Evolutionary conservation across 2,888 invertebrate species (phyloP), one percentile per base, ranked within the genome.

Genomic region (Lasius fuliginosus): DNA sequence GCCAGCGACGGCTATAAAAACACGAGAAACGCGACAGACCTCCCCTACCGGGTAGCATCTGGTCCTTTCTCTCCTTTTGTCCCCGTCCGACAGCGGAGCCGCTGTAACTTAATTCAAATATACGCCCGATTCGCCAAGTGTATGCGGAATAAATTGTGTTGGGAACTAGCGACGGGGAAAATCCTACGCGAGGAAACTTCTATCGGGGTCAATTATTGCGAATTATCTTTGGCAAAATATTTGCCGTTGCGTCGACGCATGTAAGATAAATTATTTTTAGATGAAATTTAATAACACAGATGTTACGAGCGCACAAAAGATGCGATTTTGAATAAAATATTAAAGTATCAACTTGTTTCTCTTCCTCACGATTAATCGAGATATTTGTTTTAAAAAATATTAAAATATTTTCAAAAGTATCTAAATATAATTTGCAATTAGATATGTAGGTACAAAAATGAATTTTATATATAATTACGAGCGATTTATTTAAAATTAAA

Each of bases 71-170:
- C 46, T 75, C 84, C 75, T 85, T 81, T 85, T 83, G 65, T 71
- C 60, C 46, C 60, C 67, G 69, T 46, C 67, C 67, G 65, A 65
- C 56, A 5, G 53, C 56, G 30, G 60, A 62, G n/a, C 23, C 40
- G 68, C 33, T 62, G 53, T 79, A 71, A 74, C 83, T 88, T 86
- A 85, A 83, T 77, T 67, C 83, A 62, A 74, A 62, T 77, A 76
- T 85, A 75, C 85, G 83, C 68, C 67, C 75, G 82, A 82, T 83
- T 86, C 89, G 87, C 89, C 89, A 88, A 89, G 89, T 88, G 86
- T 53, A 53, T 79, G 86, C 49, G 76, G 83, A 82, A 83, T 84
- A 86, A 88, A 88, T 88, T 85, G 85, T 71, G 82, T 77, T 58
- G 83, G 86, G 58, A 86, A 88, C 82, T 74, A 40, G 60, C 42